Evolutionary conservation across 53 echinoderm and acorn worm genomes (phyloP).

Genomic region (Astropecten irregularis): DNA sequence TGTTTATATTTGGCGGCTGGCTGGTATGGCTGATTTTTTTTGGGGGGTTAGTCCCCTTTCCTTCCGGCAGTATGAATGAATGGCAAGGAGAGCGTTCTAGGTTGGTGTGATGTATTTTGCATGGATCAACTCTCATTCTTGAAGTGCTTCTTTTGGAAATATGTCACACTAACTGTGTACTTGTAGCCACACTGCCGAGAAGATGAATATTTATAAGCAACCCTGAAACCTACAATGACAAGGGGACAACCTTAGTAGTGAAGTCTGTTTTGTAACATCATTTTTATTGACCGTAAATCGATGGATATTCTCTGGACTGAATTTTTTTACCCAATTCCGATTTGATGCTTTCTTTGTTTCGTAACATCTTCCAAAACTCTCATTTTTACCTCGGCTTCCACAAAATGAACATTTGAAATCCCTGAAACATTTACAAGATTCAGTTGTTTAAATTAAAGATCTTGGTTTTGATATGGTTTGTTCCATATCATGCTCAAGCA

Average conservation of each 20-base stretch:
- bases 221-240: no score
- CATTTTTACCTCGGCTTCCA: no score
- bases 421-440: no score
- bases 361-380: no score
- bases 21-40: slow-evolving; percentile 54
- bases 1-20: slow-evolving; percentile 26
- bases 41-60: no score
- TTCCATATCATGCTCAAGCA: no score
- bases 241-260: slow-evolving; percentile 55
- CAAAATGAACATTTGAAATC: no score
- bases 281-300: slow-evolving; percentile 1
- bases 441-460: no score
- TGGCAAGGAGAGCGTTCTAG: slow-evolving; percentile 69
- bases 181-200: slow-evolving; percentile 57
- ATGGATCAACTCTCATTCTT: slow-evolving; percentile 51
- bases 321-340: no score
- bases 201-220: slow-evolving; percentile 43
- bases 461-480: no score
- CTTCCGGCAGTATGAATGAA: slow-evolving; percentile 30
- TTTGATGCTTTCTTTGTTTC: no score
- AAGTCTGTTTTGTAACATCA: slow-evolving; percentile 62
- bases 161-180: slow-evolving; percentile 94
- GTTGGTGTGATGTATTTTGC: slow-evolving; percentile 96
- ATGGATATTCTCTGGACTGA: no score
- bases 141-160: slow-evolving; percentile 92